A percentile compares a stretch with the other conserved stretches of the same genome.
These are phyloP conservation scores for Pachypsylla venusta DNA, from an alignment of 1,140 invertebrate genomes.

Conservation along the genomic window DNA sequence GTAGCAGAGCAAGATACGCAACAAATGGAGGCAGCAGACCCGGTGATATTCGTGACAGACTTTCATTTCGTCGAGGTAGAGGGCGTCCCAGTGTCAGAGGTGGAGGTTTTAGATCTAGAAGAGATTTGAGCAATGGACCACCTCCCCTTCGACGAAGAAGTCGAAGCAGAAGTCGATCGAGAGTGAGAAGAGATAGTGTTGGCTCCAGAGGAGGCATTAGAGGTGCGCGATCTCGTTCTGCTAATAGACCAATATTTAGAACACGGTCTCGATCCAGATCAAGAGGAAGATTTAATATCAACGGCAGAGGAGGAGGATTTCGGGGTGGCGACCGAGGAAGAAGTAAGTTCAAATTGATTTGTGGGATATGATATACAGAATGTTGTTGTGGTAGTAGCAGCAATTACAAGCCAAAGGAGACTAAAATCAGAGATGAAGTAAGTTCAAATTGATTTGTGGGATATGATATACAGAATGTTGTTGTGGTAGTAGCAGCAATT, in stretches of 20 bases:
- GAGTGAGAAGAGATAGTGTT: not conserved
- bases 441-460: too few relatives aligned
- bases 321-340: not conserved
- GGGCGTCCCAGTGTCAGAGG: not conserved
- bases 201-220: not conserved
- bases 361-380: too few relatives aligned
- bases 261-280: not conserved
- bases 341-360: slow-evolving; percentile 4
- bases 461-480: too few relatives aligned
- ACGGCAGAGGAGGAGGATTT: not conserved
- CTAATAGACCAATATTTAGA: not conserved
- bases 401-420: too few relatives aligned
- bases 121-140: not conserved
- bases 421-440: too few relatives aligned
- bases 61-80: not conserved
- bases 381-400: too few relatives aligned
- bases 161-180: not conserved
- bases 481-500: too few relatives aligned
- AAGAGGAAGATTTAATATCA: not conserved
- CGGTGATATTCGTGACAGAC: not conserved
- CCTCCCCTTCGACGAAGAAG: not conserved
- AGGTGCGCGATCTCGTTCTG: not conserved
- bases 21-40: not conserved
- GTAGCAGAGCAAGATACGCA: not conserved
- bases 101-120: not conserved